These are phyloP conservation scores for Drosophila tripunctata DNA, from an alignment of 2,888 invertebrate genomes.

Conservation along the genomic window DNA sequence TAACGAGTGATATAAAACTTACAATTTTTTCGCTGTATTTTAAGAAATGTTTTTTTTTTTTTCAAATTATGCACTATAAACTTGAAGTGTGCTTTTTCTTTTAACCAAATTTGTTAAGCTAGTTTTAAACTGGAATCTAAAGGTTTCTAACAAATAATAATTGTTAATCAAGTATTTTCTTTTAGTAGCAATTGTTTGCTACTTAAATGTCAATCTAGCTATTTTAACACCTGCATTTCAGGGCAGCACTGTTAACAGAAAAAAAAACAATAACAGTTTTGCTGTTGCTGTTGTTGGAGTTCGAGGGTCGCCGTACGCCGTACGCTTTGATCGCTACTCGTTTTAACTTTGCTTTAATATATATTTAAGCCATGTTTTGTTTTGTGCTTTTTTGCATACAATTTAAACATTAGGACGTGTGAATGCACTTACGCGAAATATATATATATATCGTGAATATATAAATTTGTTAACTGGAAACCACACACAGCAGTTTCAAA, in stretches of 20 bases:
- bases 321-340: slow-evolving; percentile 14
- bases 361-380: slow-evolving; percentile 4
- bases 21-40: too few relatives aligned
- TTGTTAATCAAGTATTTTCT: too few relatives aligned
- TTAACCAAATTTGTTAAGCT: too few relatives aligned
- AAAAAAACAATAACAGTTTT: slow-evolving; percentile 50
- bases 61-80: too few relatives aligned
- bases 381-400: slow-evolving; percentile 8
- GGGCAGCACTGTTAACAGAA: not conserved
- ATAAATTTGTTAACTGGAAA: too few relatives aligned
- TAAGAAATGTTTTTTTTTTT: too few relatives aligned
- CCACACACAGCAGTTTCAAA: slow-evolving; percentile 5
- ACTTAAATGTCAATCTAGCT: not conserved
- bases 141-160: too few relatives aligned
- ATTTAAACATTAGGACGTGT: not conserved
- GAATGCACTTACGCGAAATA: slow-evolving; percentile 37
- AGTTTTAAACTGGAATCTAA: too few relatives aligned
- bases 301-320: slow-evolving; percentile 52
- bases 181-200: too few relatives aligned
- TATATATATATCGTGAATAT: not conserved
- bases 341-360: slow-evolving; percentile 16
- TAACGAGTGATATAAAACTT: too few relatives aligned
- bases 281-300: slow-evolving; percentile 26
- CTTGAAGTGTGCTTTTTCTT: too few relatives aligned
- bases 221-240: not conserved